A percentile compares a stretch with the other conserved stretches of the same genome.
Evolutionary conservation across 2,113 vertebrate species (phyloP).

Genomic region (Actenoides lindsayi): DNA sequence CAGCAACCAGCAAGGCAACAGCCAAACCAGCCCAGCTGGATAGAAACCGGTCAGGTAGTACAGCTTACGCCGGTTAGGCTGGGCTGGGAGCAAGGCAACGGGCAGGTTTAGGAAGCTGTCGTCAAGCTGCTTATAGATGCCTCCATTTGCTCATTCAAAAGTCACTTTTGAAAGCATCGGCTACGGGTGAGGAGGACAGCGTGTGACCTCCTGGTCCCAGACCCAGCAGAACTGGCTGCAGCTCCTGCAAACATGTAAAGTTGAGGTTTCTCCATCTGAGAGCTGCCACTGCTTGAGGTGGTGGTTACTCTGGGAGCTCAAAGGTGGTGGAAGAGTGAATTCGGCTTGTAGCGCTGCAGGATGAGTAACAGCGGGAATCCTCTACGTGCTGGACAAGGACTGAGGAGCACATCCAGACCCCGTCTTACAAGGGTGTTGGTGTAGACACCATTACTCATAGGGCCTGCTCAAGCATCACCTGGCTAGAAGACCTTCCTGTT

Average conservation of each 20-base stretch:
- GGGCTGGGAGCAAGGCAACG: not conserved
- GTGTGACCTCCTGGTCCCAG: not conserved
- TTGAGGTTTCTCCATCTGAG: not conserved
- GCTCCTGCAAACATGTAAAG: not conserved
- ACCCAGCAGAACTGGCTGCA: not conserved
- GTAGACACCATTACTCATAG: too few species aligned
- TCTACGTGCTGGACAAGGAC: not conserved
- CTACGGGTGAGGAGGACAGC: not conserved
- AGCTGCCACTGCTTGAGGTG: not conserved
- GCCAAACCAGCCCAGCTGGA: slow-evolving; percentile 45
- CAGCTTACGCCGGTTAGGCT: not conserved
- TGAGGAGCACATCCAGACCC: not conserved
- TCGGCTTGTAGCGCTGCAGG: not conserved
- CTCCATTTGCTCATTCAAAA: not conserved
- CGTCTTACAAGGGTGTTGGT: not conserved
- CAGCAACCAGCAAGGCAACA: not conserved
- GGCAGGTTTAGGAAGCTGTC: not conserved
- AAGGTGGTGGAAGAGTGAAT: not conserved
- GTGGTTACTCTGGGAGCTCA: not conserved
- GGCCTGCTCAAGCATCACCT: not conserved
- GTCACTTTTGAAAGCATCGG: not conserved
- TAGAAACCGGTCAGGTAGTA: slow-evolving; percentile 39
- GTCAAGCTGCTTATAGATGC: not conserved
- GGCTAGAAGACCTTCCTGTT: not conserved
- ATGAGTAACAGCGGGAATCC: not conserved